Conservation (phyloP, 2,888 invertebrate species). For the Trissolcus japonicus region DNA sequence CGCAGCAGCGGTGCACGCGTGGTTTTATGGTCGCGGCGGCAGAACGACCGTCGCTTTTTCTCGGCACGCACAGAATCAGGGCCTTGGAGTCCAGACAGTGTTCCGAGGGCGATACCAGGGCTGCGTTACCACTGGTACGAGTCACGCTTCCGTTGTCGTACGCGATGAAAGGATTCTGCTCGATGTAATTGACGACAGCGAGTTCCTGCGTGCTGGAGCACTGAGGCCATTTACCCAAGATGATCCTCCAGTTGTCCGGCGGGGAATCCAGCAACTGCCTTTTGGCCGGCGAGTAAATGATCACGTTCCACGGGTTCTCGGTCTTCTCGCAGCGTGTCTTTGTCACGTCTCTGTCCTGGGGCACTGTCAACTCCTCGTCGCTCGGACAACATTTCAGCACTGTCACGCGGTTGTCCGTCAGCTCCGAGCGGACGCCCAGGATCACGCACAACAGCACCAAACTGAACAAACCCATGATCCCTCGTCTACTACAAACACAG, state of each 20-base stretch:
- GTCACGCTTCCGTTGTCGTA: slow-evolving; percentile 82
- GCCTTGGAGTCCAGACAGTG: slow-evolving; percentile 84
- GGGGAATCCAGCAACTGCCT: slow-evolving; percentile 75
- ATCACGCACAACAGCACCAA: slow-evolving; percentile 30
- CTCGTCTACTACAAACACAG: neutral
- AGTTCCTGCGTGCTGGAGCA: slow-evolving; percentile 73
- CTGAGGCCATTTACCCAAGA: slow-evolving; percentile 69
- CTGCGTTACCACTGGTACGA: slow-evolving; percentile 77
- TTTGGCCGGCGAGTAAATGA: slow-evolving; percentile 79
- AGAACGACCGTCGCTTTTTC: slow-evolving; percentile 69
- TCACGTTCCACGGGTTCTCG: slow-evolving; percentile 78
- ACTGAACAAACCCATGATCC: slow-evolving; percentile 20
- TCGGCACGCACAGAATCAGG: slow-evolving; percentile 80
- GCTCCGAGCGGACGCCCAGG: slow-evolving; percentile 39
- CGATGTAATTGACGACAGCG: slow-evolving; percentile 67
- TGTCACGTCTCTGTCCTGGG: slow-evolving; percentile 62
- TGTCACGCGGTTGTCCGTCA: slow-evolving; percentile 61
- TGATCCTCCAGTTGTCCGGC: slow-evolving; percentile 78
- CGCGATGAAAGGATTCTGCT: slow-evolving; percentile 77
- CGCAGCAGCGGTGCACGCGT: slow-evolving; percentile 83
- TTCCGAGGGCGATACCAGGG: slow-evolving; percentile 77
- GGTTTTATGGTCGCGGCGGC: slow-evolving; percentile 73
- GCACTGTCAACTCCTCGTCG: slow-evolving; percentile 77
- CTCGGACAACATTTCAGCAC: slow-evolving; percentile 79
- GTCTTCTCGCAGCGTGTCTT: slow-evolving; percentile 66